These are phyloP conservation scores for Oophaga pumilio DNA, from an alignment of 2,113 vertebrate genomes.

Conservation along the genomic window DNA sequence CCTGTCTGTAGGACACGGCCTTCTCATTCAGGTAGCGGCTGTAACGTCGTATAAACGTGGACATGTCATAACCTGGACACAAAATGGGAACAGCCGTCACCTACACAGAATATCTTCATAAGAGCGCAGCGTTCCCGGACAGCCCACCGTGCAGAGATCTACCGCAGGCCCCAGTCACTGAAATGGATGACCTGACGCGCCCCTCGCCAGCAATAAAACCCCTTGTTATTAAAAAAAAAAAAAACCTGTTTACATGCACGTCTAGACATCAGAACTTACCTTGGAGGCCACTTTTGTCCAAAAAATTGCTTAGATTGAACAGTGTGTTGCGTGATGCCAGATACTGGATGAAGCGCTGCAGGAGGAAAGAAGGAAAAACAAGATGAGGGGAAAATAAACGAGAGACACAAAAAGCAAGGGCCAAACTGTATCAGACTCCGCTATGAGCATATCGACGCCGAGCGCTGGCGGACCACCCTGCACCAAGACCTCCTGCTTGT, in stretches of 20 bases:
- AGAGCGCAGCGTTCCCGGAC: no score
- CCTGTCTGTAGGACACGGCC: constrained; percentile 98
- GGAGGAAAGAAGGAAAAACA: background rate
- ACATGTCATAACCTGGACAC: constrained; percentile 92
- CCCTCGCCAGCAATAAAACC: no score
- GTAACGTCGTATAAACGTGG: constrained; percentile 95
- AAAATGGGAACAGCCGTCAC: background rate
- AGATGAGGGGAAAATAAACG: constrained; percentile 60
- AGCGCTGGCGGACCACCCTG: no score
- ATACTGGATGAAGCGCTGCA: constrained; percentile 95
- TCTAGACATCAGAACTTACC: constrained; percentile 74
- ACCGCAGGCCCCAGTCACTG: no score
- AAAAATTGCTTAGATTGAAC: constrained; percentile 98
- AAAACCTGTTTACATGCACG: no score
- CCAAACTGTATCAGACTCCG: no score
- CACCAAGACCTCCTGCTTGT: no score
- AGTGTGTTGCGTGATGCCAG: constrained; percentile 96
- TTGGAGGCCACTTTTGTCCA: constrained; percentile 98
- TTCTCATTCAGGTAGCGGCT: constrained; percentile 98
- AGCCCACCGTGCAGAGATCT: no score
- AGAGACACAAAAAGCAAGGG: background rate
- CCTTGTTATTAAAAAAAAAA: no score
- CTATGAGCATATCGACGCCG: background rate
- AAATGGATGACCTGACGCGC: no score
- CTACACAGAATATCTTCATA: background rate